Percentiles rank a stretch among this genome's conserved stretches.
Evolutionary conservation across 2,113 vertebrate genomes (phyloP).

Genomic region (Edolisoma coerulescens): DNA sequence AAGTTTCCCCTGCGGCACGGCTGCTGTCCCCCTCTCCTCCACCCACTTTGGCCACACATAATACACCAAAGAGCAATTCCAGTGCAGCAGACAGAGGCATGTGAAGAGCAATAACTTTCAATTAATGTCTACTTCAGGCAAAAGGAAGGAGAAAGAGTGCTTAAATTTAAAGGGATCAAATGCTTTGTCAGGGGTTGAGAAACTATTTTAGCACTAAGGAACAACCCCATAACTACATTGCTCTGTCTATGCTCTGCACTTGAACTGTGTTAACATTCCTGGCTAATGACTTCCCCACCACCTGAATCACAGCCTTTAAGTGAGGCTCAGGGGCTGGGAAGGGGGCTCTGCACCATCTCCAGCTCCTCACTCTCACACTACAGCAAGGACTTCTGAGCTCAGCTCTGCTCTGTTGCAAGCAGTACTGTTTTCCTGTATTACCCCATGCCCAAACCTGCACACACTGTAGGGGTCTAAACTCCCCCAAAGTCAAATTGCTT

Average conservation of each 20-base stretch:
- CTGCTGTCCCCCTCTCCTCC: not conserved
- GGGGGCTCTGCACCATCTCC: not conserved
- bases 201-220: not conserved
- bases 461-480: not conserved
- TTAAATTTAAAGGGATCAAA: conserved; percentile 10
- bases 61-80: not conserved
- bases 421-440: not conserved
- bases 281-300: not conserved
- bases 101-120: not conserved
- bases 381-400: not conserved
- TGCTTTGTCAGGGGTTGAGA: not conserved
- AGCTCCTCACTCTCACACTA: not conserved
- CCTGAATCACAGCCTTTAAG: not conserved
- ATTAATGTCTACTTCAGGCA: not conserved
- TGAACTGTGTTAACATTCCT: not conserved
- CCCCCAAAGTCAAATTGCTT: not conserved
- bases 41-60: not conserved
- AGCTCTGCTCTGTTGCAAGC: not conserved
- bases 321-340: not conserved
- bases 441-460: not conserved
- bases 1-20: fast-evolving
- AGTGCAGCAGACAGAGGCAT: not conserved
- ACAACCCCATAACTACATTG: not conserved
- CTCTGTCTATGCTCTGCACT: not conserved
- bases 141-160: not conserved